Base-by-base conservation (phyloP, 2,113 vertebrate species). In the Podocnemis expansa region DNA sequence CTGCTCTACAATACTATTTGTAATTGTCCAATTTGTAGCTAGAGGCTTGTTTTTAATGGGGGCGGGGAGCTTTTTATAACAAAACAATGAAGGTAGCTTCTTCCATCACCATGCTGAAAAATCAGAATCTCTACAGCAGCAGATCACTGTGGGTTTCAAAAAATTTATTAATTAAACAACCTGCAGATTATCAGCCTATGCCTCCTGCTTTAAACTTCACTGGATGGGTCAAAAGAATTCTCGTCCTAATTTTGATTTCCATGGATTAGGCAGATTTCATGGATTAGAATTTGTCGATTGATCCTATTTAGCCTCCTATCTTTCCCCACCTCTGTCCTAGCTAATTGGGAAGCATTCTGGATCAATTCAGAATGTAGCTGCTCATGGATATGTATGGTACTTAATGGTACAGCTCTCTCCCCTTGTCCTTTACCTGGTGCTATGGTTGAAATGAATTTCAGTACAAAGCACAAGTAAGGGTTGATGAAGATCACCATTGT, bases 11-110 rank as follows among this genome's bases (percentile, higher is more conserved):
- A 93, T 92, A 56, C 95, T 96, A 96, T 97, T 95, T 97, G 89
- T 96, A 97, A 97, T 97, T 56, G 93, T 95, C 97, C 97, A 97
- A 94, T 98, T 96, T 98, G 97, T 97, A 97, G 97, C 98, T 97
- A 91, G 96, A 94, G 97, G 97, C 97, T 98, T 92, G 95, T 47
- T 96, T 97, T 96, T 93, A 96, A 88, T 85, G 91, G 63, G 81
- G 93, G 89, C 94, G 82, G 51, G 5, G 51, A 91, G 87, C 84
- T 89, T 97, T 94, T 93, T 76, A 92, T 76, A 91, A 93, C 60
- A 91, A 95, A 91, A 85, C 96, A 89, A 63, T 89, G 90, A 96
- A 94, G 90, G 96, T 91, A 96, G 91, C 84, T 82, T 95, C 90
- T 94, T 92, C 88, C 82, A 47, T 47, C 47, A 47, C 47, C 47